Conservation (phyloP, 2,113 vertebrate genomes). For the Ageneiosus marmoratus region DNA sequence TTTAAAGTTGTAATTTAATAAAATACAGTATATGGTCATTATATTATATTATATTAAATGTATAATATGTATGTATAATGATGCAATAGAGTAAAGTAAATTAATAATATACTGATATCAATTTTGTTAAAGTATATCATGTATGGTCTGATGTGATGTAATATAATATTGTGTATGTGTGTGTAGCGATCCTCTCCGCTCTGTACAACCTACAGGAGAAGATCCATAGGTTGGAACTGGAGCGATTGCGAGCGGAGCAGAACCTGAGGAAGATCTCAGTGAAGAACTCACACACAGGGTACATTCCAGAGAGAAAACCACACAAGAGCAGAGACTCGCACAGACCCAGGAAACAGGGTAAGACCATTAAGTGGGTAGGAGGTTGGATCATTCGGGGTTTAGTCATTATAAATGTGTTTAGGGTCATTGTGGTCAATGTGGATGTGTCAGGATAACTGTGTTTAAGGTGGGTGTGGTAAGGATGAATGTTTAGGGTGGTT, state of each 20-base stretch:
- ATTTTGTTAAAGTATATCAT: too few species aligned
- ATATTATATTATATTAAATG: too few species aligned
- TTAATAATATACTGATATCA: too few species aligned
- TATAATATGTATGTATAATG: too few species aligned
- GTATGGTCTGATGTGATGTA: too few species aligned
- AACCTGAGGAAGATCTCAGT: slow-evolving; percentile 77
- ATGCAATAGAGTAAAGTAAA: too few species aligned
- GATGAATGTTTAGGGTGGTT: neutral
- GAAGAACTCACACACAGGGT: slow-evolving; percentile 63
- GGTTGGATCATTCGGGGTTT: neutral
- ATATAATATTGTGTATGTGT: slow-evolving; percentile 49
- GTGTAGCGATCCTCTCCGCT: slow-evolving; percentile 81
- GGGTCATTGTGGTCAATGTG: neutral
- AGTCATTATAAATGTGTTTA: neutral
- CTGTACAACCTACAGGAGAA: slow-evolving; percentile 61
- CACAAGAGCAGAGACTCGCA: neutral
- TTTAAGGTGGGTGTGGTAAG: neutral
- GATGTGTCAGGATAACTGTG: neutral
- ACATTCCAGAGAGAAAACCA: neutral
- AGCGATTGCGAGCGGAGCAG: slow-evolving; percentile 80
- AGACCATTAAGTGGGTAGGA: neutral
- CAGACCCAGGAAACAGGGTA: slow-evolving; percentile 25
- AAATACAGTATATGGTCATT: too few species aligned
- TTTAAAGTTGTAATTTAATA: too few species aligned
- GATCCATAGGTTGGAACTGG: slow-evolving; percentile 72